These are phyloP conservation scores for Nezara viridula DNA, from an alignment of 2,888 invertebrate genomes.

Conservation along the genomic window DNA sequence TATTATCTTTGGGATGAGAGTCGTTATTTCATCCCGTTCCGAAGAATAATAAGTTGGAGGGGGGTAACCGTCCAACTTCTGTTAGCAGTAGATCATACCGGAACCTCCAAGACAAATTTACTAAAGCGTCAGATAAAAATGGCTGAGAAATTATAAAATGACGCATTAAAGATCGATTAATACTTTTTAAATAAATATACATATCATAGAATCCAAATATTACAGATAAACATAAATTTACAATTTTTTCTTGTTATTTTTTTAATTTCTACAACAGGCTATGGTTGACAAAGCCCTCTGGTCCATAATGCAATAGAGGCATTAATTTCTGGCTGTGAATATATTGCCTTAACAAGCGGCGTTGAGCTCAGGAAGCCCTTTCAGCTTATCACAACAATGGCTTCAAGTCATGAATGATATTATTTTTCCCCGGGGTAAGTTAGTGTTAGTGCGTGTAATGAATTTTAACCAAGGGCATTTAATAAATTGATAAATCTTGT, in stretches of 20 bases:
- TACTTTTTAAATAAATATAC: too few species aligned
- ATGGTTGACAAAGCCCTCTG: neutral
- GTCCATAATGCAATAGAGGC: neutral
- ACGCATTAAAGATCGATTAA: too few species aligned
- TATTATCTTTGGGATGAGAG: neutral
- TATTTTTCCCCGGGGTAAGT: neutral
- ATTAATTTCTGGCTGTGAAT: conserved; percentile 9
- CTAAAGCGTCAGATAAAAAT: neutral
- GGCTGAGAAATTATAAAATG: neutral
- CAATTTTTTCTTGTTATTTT: neutral
- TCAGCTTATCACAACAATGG: conserved; percentile 3
- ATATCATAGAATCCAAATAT: too few species aligned
- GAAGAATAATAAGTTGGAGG: neutral
- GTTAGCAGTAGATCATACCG: neutral
- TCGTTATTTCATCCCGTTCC: neutral
- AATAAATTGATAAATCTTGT: neutral
- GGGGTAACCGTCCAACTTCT: neutral
- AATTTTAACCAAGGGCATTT: neutral
- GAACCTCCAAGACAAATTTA: neutral
- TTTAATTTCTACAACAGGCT: neutral
- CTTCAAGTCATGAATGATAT: neutral
- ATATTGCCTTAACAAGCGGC: neutral
- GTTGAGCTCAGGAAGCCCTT: neutral
- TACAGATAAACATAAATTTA: neutral
- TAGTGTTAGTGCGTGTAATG: neutral